Percentiles rank a stretch among this genome's conserved stretches.
These are phyloP conservation scores for Zoroaster sp. DNA, from an alignment of 53 echinoderm and acorn worm genomes.

Conservation along the genomic window DNA sequence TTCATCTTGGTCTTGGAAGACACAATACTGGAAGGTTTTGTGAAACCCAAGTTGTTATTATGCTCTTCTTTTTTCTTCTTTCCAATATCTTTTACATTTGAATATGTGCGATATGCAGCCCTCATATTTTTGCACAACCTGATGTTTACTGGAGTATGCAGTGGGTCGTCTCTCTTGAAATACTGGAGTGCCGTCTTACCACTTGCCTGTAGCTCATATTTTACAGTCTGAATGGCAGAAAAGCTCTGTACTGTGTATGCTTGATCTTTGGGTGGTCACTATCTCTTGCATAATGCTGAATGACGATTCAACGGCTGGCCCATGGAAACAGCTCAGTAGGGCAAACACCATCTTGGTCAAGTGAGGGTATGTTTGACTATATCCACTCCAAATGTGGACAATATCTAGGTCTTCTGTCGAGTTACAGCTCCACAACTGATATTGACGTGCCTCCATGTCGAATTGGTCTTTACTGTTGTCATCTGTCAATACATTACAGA, in stretches of 20 bases:
- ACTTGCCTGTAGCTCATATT: constrained; percentile 47
- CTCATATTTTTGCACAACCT: constrained; percentile 34
- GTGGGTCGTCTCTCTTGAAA: constrained; percentile 20
- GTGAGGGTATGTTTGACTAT: constrained; percentile 18
- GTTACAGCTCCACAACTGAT: not conserved
- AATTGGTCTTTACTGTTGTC: constrained; percentile 19
- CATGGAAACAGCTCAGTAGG: constrained; percentile 56
- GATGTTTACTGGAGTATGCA: constrained; percentile 12
- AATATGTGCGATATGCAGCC: constrained; percentile 8
- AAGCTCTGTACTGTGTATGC: constrained; percentile 42
- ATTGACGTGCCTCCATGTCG: constrained; percentile 48
- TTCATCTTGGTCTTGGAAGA: not conserved
- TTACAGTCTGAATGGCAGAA: constrained; percentile 63
- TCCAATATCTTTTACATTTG: not conserved
- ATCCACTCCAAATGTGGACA: constrained; percentile 27
- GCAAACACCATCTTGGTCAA: constrained; percentile 58
- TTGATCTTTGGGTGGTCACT: constrained; percentile 25
- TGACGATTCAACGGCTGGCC: constrained; percentile 55
- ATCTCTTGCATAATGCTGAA: constrained; percentile 61
- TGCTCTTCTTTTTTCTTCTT: not conserved
- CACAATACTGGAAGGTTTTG: not conserved
- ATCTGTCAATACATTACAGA: constrained; percentile 42
- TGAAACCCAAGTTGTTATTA: not conserved
- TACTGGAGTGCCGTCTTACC: constrained; percentile 53
- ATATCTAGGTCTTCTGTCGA: not conserved